Percentiles rank a stretch among this genome's conserved stretches.
Evolutionary conservation across 1,140 invertebrate species (phyloP).

Genomic region (Papilio helenus): DNA sequence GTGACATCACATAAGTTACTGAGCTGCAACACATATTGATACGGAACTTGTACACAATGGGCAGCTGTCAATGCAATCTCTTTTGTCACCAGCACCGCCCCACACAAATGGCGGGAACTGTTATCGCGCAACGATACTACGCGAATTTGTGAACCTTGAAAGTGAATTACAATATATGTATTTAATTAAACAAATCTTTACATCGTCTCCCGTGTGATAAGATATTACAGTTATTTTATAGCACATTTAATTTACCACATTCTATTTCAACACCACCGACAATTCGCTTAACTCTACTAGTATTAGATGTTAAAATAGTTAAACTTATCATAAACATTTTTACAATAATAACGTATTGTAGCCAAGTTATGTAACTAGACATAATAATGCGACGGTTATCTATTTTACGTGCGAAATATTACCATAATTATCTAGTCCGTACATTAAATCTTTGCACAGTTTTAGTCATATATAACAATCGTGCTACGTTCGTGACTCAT

Average conservation of each 20-base stretch:
- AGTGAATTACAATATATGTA: background rate
- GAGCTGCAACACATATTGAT: constrained; percentile 58
- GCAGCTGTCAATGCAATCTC: constrained; percentile 65
- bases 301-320: constrained; percentile 42
- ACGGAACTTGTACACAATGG: constrained; percentile 60
- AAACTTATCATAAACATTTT: constrained; percentile 32
- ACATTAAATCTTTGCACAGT: constrained; percentile 24
- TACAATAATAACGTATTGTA: constrained; percentile 12
- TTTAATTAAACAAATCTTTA: constrained; percentile 5
- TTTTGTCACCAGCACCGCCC: constrained; percentile 55
- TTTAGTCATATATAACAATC: constrained; percentile 20
- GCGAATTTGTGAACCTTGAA: constrained; percentile 56
- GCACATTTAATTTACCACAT: constrained; percentile 60
- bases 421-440: constrained; percentile 26
- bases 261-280: constrained; percentile 60
- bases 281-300: constrained; percentile 67
- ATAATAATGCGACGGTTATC: constrained; percentile 31
- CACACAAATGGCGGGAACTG: constrained; percentile 62
- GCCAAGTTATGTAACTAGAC: constrained; percentile 25
- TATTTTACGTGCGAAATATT: constrained; percentile 38
- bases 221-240: background rate
- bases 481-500: background rate
- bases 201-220: constrained; percentile 21
- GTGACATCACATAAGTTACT: constrained; percentile 62
- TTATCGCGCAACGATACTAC: constrained; percentile 62